A percentile compares a stretch with the other conserved stretches of the same genome.
These are phyloP conservation scores for Criorhina ranunculi DNA, from an alignment of 2,888 invertebrate species.

Conservation along the genomic window DNA sequence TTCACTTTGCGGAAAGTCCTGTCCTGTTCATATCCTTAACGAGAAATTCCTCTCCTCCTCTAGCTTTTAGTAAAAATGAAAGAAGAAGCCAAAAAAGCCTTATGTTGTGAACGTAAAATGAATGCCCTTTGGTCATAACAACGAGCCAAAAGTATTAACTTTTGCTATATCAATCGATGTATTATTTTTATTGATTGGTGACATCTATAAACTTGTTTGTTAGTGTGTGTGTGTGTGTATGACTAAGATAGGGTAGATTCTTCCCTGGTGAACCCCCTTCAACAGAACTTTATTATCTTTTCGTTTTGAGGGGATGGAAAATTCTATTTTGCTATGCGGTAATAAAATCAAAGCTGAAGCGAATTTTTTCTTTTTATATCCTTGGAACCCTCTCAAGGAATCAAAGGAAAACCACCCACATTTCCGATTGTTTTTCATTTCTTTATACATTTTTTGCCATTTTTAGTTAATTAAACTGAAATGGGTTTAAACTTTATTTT, in stretches of 20 bases:
- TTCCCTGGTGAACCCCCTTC: constrained; percentile 42
- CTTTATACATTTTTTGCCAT: background rate
- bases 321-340: constrained; percentile 24
- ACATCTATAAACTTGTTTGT: constrained; percentile 17
- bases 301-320: constrained; percentile 1
- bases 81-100: background rate
- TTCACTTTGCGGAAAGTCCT: too few species aligned
- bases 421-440: background rate
- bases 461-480: constrained; percentile 22
- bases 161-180: constrained; percentile 26
- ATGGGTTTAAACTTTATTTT: background rate
- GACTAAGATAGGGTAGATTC: background rate
- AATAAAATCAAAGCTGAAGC: constrained; percentile 63
- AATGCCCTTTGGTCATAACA: background rate
- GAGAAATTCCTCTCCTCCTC: too few species aligned
- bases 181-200: constrained; percentile 45
- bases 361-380: constrained; percentile 33
- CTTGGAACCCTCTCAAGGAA: constrained; percentile 20
- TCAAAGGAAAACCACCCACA: constrained; percentile 23
- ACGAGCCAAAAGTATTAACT: background rate
- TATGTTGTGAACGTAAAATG: constrained; percentile 9
- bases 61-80: background rate
- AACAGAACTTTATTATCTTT: constrained; percentile 6
- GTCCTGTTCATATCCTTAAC: too few species aligned
- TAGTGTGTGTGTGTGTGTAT: background rate